phyloP scores from a whole-genome alignment of 2,113 vertebrate genomes.

The Caranx ignobilis region DNA sequence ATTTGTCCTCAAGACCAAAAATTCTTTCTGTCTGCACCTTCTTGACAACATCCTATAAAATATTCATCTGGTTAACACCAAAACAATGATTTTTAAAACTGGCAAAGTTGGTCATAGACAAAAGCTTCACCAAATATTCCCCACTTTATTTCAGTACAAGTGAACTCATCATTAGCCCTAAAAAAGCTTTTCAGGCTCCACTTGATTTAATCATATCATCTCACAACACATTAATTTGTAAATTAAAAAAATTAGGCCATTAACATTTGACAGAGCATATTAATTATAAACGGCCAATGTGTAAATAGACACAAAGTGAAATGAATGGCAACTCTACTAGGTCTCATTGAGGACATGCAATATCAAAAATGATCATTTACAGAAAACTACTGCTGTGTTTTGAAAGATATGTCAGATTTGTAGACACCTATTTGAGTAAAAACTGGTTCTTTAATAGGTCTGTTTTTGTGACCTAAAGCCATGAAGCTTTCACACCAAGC shows the following conservation, averaged over 20 bases:
- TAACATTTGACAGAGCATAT: slow-evolving; percentile 17
- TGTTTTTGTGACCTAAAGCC: neutral
- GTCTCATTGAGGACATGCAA: neutral
- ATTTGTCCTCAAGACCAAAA: neutral
- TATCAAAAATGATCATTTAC: neutral
- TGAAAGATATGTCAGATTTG: neutral
- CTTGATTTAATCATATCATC: slow-evolving; percentile 19
- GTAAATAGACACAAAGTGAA: neutral
- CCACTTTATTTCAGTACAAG: slow-evolving; percentile 5
- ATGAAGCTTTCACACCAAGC: neutral
- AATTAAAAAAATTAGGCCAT: slow-evolving; percentile 21
- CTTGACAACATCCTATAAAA: neutral
- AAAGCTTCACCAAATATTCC: neutral
- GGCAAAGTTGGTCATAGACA: neutral
- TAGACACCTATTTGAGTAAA: neutral
- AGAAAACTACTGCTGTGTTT: neutral
- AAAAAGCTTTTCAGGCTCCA: slow-evolving; percentile 17
- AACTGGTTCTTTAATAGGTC: neutral
- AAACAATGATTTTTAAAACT: neutral
- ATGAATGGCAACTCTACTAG: neutral
- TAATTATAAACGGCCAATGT: slow-evolving; percentile 9
- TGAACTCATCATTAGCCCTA: neutral
- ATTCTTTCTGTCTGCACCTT: slow-evolving; percentile 2
- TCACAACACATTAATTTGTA: slow-evolving; percentile 17
- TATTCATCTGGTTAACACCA: neutral